Evolutionary conservation across 2,888 invertebrate genomes (phyloP), one percentile per base, ranked within the genome.

Genomic region (Tipula unca): DNA sequence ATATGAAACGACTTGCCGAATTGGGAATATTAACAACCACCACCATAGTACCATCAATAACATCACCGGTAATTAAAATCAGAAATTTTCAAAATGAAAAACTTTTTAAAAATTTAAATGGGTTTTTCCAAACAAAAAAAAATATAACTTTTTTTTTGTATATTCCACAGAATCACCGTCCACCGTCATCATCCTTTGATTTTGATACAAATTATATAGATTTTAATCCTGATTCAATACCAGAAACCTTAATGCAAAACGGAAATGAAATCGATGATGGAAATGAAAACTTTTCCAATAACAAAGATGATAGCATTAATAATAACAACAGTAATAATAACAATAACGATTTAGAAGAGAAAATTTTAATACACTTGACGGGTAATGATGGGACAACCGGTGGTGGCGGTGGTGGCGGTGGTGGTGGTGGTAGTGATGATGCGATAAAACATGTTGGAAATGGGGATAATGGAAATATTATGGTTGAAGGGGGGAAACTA

Each of bases 1-100:
- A 97, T 89, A 92, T 93, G 89, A 92, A 92, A 88, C 92, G 91
- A 87, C 90, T 91, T 86, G 91, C 92, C 39, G 92, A 92, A 89
- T 89, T 92, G 87, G 91, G 92, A 84, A 90, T 91, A 87, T 89
- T 92, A 54, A 91, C 91, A 39, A 92, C 92, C 20, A 91, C 92
- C 10, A 90, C 92, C 82, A 90, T 91, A 10, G 90, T 90, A 5
- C 90, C 90, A 0, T 89, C 91, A 89, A 92, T 91, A 89, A 92
- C 88, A 90, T 93, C 90, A 90, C 91, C 69, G 87, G 83, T 83
- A 83, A 83, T 32, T 83, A 83, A 83, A 69, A 69, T 13, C 20
- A 20, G 25, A 69, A 35, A 69, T 25, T 25, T 69, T 69, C 25
- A 69, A 69, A 69, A 25, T 4, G 69, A 69, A 69, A 69, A 69